A percentile compares a stretch with the other conserved stretches of the same genome.
Evolutionary conservation across 2,888 invertebrate species (phyloP).

Genomic region (Philhelius pedissequus): DNA sequence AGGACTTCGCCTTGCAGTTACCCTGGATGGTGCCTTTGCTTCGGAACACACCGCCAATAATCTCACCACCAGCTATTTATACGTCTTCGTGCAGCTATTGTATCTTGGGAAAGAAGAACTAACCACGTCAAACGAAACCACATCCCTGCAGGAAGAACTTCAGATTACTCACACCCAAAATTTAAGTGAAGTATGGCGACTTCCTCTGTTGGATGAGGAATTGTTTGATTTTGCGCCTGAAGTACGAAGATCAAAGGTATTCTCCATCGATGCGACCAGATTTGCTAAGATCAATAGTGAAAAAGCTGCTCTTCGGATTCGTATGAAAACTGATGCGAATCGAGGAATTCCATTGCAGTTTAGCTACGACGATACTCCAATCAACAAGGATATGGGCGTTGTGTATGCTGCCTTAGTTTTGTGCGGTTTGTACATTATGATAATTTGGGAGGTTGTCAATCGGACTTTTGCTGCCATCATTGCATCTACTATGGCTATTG

Average conservation of each 20-base stretch:
- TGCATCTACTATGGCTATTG: constrained; percentile 85
- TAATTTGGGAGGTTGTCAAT: constrained; percentile 87
- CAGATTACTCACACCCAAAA: constrained; percentile 57
- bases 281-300: constrained; percentile 62
- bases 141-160: constrained; percentile 8
- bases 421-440: constrained; percentile 87
- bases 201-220: constrained; percentile 76
- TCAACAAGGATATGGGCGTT: constrained; percentile 84
- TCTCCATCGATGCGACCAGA: constrained; percentile 69
- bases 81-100: constrained; percentile 79
- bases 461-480: constrained; percentile 87
- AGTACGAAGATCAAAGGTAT: constrained; percentile 77
- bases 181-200: constrained; percentile 71
- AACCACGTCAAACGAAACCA: constrained; percentile 17
- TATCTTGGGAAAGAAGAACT: constrained; percentile 61
- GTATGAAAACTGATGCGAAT: constrained; percentile 74
- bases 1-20: constrained; percentile 80
- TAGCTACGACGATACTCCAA: constrained; percentile 83
- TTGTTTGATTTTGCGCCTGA: constrained; percentile 78
- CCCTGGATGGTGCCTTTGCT: constrained; percentile 82
- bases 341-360: constrained; percentile 80
- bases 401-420: constrained; percentile 86
- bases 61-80: constrained; percentile 79
- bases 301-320: constrained; percentile 73
- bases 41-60: constrained; percentile 80